A percentile compares a stretch with the other conserved stretches of the same genome.
phyloP scores from a whole-genome alignment of 2,113 vertebrate genomes.

The Nothocercus nigrocapillus region DNA sequence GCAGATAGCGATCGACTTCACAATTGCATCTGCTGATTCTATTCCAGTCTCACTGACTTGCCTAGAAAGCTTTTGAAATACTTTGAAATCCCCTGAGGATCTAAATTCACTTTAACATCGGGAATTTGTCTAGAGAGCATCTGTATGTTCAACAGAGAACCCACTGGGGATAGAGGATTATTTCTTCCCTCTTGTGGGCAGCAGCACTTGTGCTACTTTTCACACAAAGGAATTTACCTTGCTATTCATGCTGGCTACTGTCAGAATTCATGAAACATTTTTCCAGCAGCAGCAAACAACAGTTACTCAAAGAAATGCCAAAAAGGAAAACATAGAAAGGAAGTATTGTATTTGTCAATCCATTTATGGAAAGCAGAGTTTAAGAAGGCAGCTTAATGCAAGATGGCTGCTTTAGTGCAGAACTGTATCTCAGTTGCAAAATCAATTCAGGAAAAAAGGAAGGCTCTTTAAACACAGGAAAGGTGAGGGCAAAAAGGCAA shows the following conservation, averaged over 20 bases:
- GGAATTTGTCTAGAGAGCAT: background rate
- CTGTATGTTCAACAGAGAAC: background rate
- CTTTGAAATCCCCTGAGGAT: background rate
- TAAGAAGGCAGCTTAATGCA: background rate
- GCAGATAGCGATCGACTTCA: background rate
- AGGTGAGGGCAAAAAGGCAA: background rate
- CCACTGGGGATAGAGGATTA: background rate
- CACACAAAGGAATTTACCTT: background rate
- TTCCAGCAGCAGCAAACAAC: background rate
- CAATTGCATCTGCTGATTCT: background rate
- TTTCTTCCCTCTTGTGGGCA: background rate
- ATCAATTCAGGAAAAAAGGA: background rate
- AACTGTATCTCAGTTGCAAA: background rate
- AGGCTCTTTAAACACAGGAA: background rate
- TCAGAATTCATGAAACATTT: background rate
- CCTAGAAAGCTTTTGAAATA: background rate
- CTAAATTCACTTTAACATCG: background rate
- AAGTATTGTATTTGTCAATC: background rate
- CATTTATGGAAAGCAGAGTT: background rate
- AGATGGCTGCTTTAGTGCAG: background rate
- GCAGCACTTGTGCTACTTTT: background rate
- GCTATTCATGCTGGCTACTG: background rate
- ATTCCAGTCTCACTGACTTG: background rate
- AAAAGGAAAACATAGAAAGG: background rate
- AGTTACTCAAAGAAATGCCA: background rate